Conservation (phyloP, 2,888 invertebrate genomes). For the Heteromyza rotundicornis region DNA sequence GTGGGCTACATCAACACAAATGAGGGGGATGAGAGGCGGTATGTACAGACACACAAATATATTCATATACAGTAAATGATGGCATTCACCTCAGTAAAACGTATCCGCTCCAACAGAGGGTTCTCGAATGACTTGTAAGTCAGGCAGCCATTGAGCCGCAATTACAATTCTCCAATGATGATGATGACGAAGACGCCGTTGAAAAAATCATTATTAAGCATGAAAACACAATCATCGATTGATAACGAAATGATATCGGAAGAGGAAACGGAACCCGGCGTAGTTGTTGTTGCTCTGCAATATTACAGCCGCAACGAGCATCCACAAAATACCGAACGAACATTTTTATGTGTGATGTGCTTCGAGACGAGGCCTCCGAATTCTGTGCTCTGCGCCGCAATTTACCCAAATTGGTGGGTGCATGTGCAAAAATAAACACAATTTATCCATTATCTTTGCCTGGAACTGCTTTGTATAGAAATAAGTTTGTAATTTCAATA, state of each 20-base stretch:
- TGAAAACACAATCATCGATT: not conserved
- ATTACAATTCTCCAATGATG: conserved; percentile 3
- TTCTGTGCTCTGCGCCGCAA: not conserved
- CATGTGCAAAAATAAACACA: conserved; percentile 1
- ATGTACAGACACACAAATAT: too few relatives aligned
- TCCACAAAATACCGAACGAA: too few relatives aligned
- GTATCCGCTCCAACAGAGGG: too few relatives aligned
- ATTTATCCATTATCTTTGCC: conserved; percentile 4
- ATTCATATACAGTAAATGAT: too few relatives aligned
- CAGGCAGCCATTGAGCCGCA: not conserved
- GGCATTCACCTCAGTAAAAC: too few relatives aligned
- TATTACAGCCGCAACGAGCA: too few relatives aligned
- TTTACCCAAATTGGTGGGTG: not conserved
- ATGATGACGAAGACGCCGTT: not conserved
- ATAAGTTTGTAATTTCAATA: too few relatives aligned
- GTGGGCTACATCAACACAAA: too few relatives aligned
- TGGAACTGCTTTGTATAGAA: too few relatives aligned
- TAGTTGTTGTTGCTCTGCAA: not conserved
- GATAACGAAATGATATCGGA: not conserved
- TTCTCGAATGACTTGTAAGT: not conserved
- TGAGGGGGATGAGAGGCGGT: too few relatives aligned
- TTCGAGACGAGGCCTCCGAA: not conserved
- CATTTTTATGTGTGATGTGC: not conserved
- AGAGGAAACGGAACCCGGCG: not conserved
- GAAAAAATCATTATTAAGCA: not conserved